Evolutionary conservation across 92 coral and sea anemone species (phyloP), one percentile per base, ranked within the genome.

Genomic region (Phymanthus crucifer): DNA sequence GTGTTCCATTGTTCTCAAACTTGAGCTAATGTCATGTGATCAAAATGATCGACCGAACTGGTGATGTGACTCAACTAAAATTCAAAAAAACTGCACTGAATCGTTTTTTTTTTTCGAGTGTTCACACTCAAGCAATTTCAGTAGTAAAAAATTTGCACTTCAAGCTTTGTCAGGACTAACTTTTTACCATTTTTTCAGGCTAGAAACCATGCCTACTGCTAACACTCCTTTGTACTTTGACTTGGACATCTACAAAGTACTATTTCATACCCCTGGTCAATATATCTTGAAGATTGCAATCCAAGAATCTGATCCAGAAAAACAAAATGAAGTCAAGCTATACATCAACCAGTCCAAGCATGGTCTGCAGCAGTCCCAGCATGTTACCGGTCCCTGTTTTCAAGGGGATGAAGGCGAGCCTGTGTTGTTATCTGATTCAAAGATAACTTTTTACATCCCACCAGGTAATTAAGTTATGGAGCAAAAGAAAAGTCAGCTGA

Each of bases 391-490:
- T 24, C 87, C 88, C 7, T 89, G 88, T 77, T 47, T 66, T 16
- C 91, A 89, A 66, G 83, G 82, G 46, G 86, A 85, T 71, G 75
- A 75, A 12, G 85, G 77, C 0, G 72, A 65, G 3, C 86, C 90
- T 1, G 35, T 82, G 23, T 40, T 68, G 16, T 79, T 92, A 78
- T 78, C 57, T 66, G 91, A 87, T 64, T 81, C 89, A 10, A 65
- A 26, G 65, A 72, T 92, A 54, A 40, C 82, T n/a, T 92, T 92
- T 79, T 81, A 78, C 78, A 29, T 92, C 83, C 97, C 97, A 40
- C 86, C 83, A 74, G 97, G 97, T 92, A 40, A 79, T 54, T 13
- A n/a, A n/a, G n/a, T n/a, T n/a, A n/a, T n/a, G n/a, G n/a, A n/a
- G n/a, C n/a, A n/a, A n/a, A n/a, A n/a, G n/a, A n/a, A n/a, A n/a